Evolutionary conservation across 1,140 invertebrate genomes (phyloP).

Genomic region (Bradysia coprophila): DNA sequence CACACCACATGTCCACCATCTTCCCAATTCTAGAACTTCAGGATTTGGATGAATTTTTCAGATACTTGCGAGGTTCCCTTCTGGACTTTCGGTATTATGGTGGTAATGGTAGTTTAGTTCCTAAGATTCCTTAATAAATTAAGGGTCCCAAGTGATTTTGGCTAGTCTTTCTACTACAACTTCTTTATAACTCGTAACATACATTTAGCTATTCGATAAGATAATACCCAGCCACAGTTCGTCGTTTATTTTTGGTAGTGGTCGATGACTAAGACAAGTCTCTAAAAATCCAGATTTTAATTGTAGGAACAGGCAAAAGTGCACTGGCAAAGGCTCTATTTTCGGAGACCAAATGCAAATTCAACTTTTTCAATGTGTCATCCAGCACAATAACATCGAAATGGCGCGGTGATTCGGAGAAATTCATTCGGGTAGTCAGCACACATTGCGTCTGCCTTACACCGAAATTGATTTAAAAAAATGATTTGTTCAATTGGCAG

Average conservation of each 20-base stretch:
- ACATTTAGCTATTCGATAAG: not conserved
- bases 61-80: no score
- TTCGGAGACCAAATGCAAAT: slow-evolving; percentile 49
- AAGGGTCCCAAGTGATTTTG: no score
- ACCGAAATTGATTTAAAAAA: no score
- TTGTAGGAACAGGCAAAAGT: slow-evolving; percentile 77
- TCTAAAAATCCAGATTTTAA: no score
- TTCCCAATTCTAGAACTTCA: no score
- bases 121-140: no score
- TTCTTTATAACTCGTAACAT: slow-evolving; percentile 8
- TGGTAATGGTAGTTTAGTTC: no score
- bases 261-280: no score
- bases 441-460: not conserved
- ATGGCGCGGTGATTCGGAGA: slow-evolving; percentile 91
- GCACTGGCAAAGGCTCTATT: slow-evolving; percentile 76
- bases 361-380: slow-evolving; percentile 80
- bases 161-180: slow-evolving; percentile 25
- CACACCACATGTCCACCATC: no score
- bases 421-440: slow-evolving; percentile 51
- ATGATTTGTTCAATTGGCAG: slow-evolving; percentile 27
- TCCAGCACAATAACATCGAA: slow-evolving; percentile 78
- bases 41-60: no score
- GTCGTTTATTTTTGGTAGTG: no score
- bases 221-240: not conserved
- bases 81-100: no score